Percentiles rank a stretch among this genome's conserved stretches.
Conservation (phyloP, 2,797 vertebrate genomes). For the Enoplosus armatus region DNA sequence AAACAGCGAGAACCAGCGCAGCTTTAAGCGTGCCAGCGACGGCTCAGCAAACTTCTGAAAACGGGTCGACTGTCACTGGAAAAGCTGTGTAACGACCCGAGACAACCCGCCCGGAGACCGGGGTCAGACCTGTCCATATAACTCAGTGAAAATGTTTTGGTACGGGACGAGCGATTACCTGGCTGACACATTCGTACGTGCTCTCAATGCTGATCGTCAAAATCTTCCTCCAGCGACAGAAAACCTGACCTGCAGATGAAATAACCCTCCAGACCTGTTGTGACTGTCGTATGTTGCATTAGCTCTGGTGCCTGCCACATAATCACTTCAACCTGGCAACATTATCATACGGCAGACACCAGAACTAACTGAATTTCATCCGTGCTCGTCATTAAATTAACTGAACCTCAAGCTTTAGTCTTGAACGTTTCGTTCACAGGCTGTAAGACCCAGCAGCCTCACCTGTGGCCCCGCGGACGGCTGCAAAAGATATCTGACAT, state of each 20-base stretch:
- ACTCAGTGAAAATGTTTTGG: constrained; percentile 16
- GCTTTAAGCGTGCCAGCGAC: neutral
- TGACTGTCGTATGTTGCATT: neutral
- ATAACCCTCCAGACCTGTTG: constrained; percentile 3
- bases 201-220: constrained; percentile 6
- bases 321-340: neutral
- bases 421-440: neutral
- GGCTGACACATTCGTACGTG: neutral
- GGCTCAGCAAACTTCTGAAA: neutral
- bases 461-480: constrained; percentile 20
- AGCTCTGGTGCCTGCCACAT: neutral
- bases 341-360: neutral
- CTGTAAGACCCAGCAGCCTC: constrained; percentile 4
- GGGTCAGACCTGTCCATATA: constrained; percentile 47
- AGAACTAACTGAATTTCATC: neutral
- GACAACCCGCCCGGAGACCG: constrained; percentile 21
- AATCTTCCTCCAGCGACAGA: neutral
- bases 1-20: neutral
- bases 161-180: constrained; percentile 14
- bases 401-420: neutral
- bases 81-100: constrained; percentile 45
- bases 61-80: constrained; percentile 11
- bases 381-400: constrained; percentile 17
- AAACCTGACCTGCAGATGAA: constrained; percentile 16
- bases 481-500: constrained; percentile 6